Base-by-base conservation (phyloP, 2,888 invertebrate genomes). In the Perizoma affinitatum region DNA sequence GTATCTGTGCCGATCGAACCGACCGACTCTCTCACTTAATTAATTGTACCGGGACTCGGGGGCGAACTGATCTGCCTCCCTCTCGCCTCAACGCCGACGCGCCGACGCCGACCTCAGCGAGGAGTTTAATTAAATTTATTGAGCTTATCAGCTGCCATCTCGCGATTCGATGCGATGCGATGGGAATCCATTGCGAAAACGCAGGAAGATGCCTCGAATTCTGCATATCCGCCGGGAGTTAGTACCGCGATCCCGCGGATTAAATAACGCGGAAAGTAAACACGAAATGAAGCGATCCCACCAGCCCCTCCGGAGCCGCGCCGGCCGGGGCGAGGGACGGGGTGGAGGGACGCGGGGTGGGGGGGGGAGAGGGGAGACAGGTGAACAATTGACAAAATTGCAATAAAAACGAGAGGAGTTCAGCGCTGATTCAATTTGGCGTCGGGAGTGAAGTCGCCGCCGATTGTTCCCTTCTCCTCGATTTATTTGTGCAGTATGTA, bases 101-200 rank as follows among this genome's bases (percentile, higher is more conserved):
- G 63, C 43, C 43, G 52, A 35, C 44, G 6, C 6, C 5, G 38
- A 38, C 7, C 6, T 6, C 38, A 7, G 38, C 38, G 1, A 1
- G 38, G 86, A 81, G 75, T 86, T 89, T 90, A 84, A 90, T 90
- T 91, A 88, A 89, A 91, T 90, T 88, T 88, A 91, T 90, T 87
- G 84, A 51, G 58, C 46, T 54, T 88, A 90, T 90, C 90, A 81
- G 72, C 77, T 74, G 78, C 79, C 85, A 86, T 87, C 84, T 82
- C 83, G 75, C 79, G 73, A 78, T 40, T 1, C 52, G 54, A 58
- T 54, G 60, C 52, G 54, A 58, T 54, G 60, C 86, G 82, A 84
- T 87, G 88, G 85, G 86, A 88, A 87, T 82, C 83, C 80, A 78
- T 78, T 76, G 83, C 82, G 75, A 80, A 74, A 72, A 74, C 75